Conservation (phyloP, 2,113 vertebrate genomes). For the Benitochromis conjunctus region DNA sequence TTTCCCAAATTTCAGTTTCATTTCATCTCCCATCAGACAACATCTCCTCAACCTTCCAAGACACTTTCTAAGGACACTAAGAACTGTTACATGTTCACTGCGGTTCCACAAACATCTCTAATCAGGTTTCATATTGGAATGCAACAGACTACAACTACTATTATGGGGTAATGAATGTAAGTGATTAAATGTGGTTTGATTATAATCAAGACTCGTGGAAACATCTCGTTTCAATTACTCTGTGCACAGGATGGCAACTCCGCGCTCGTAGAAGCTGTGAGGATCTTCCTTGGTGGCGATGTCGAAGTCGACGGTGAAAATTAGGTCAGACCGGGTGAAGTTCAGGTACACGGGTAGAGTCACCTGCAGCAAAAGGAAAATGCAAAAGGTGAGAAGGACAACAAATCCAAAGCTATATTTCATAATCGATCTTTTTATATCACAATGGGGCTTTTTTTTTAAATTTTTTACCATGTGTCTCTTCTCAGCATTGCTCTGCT, state of each 20-base stretch:
- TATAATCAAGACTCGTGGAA: neutral
- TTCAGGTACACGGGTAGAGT: conserved; percentile 96
- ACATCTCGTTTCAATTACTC: conserved; percentile 72
- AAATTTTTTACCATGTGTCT: conserved; percentile 84
- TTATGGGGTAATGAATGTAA: neutral
- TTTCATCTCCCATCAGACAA: conserved; percentile 36
- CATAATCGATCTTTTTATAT: neutral
- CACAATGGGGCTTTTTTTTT: neutral
- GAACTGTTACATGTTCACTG: neutral
- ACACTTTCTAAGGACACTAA: conserved; percentile 23
- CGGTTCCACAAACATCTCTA: neutral
- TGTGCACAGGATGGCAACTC: conserved; percentile 91
- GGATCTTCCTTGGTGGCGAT: conserved; percentile 96
- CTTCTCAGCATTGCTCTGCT: conserved; percentile 84
- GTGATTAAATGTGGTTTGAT: neutral
- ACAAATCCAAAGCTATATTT: neutral
- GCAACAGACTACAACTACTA: conserved; percentile 23
- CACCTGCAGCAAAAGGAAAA: conserved; percentile 72
- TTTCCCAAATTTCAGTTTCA: neutral
- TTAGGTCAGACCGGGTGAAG: conserved; percentile 94
- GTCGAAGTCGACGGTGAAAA: conserved; percentile 97
- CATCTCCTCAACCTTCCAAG: conserved; percentile 47
- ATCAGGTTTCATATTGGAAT: neutral
- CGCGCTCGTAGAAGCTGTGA: conserved; percentile 94
- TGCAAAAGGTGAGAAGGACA: neutral